Conservation (phyloP, 2,113 vertebrate genomes). For the Butorides virescens region DNA sequence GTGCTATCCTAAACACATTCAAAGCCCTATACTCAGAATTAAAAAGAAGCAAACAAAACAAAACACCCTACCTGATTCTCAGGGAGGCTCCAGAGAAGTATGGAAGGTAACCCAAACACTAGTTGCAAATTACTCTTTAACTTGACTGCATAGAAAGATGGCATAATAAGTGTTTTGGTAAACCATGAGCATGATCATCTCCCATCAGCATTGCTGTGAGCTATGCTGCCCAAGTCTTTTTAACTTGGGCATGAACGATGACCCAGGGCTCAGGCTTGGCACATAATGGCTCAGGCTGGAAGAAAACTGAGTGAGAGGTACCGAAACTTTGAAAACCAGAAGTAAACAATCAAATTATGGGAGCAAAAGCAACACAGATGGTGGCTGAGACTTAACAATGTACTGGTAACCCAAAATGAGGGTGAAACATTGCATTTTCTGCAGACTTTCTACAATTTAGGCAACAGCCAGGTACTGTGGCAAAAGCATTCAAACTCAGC, state of each 20-base stretch:
- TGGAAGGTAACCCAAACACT: background rate
- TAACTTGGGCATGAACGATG: background rate
- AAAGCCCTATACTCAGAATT: background rate
- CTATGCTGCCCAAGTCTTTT: background rate
- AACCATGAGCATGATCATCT: rapidly evolving
- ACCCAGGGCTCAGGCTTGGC: background rate
- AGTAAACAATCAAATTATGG: background rate
- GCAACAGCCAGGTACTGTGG: background rate
- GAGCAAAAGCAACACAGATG: background rate
- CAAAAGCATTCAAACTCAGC: background rate
- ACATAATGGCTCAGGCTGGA: background rate
- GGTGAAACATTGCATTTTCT: background rate
- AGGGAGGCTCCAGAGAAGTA: background rate
- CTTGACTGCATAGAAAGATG: background rate
- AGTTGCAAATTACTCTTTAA: background rate
- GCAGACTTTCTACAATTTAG: background rate
- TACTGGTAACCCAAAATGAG: background rate
- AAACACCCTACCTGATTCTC: background rate
- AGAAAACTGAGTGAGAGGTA: background rate
- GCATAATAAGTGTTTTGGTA: background rate
- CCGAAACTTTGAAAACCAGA: background rate
- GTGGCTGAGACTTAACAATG: background rate
- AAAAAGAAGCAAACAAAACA: background rate
- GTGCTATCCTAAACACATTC: background rate
- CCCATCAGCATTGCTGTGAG: background rate